Evolutionary conservation across 37 sponge, comb jelly and placozoan species (phyloP).

Genomic region (Axinella damicornis): DNA sequence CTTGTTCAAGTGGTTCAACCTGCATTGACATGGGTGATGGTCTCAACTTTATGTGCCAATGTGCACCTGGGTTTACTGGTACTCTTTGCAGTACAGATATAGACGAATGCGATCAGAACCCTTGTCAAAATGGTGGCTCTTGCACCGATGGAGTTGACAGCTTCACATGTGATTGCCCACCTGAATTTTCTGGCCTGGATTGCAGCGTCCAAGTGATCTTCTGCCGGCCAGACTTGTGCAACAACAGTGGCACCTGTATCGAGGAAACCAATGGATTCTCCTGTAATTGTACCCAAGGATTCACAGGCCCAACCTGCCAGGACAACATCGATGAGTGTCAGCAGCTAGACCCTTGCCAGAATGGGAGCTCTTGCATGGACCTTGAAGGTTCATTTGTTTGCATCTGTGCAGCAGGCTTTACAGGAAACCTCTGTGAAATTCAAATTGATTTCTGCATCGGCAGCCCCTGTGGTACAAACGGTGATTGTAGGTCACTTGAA

Average conservation of each 20-base stretch:
- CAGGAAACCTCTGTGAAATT: constrained; percentile 4
- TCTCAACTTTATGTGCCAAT: constrained; percentile 9
- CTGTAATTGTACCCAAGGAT: constrained; percentile 25
- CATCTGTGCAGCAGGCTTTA: constrained; percentile 26
- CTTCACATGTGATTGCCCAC: constrained; percentile 40
- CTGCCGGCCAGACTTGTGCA: constrained; percentile 26
- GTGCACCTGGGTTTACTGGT: constrained; percentile 44
- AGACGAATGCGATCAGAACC: constrained; percentile 10
- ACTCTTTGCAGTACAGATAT: constrained; percentile 6
- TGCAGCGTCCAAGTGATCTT: constrained; percentile 16
- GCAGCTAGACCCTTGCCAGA: neutral
- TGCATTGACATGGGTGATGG: constrained; percentile 19
- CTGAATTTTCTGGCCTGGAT: constrained; percentile 33
- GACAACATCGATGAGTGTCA: constrained; percentile 33
- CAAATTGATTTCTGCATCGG: constrained; percentile 26
- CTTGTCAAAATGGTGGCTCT: constrained; percentile 43
- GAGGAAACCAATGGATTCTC: constrained; percentile 13
- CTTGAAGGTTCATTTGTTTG: neutral
- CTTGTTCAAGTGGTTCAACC: constrained; percentile 23
- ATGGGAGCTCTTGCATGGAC: constrained; percentile 9
- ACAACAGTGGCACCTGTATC: constrained; percentile 18
- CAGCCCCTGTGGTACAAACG: neutral
- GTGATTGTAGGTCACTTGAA: neutral
- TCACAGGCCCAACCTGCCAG: constrained; percentile 20
- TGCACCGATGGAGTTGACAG: constrained; percentile 10